Evolutionary conservation across 35 echinoderm and acorn worm genomes (phyloP).

Genomic region (Holothuria glaberrima): DNA sequence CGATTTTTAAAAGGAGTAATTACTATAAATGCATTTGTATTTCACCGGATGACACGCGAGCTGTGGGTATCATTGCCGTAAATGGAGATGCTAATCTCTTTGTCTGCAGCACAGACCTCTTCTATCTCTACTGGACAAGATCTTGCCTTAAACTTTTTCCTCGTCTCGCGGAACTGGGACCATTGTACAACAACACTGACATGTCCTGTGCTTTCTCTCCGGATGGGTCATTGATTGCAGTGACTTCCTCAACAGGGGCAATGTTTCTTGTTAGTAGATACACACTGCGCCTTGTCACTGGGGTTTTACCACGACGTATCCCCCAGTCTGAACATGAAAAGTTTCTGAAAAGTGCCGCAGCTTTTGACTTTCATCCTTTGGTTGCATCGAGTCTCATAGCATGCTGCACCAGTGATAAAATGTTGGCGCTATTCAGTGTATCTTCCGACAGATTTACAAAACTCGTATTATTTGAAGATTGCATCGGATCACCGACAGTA

Average conservation of each 20-base stretch:
- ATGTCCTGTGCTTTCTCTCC: constrained; percentile 79
- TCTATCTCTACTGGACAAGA: constrained; percentile 75
- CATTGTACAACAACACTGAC: constrained; percentile 37
- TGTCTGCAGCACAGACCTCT: constrained; percentile 78
- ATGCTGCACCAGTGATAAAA: constrained; percentile 63
- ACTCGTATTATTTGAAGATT: constrained; percentile 10
- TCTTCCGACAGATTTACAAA: constrained; percentile 46
- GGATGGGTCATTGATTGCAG: constrained; percentile 72
- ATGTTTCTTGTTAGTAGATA: constrained; percentile 79
- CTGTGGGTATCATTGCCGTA: constrained; percentile 69
- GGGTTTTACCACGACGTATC: constrained; percentile 57
- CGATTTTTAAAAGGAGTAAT: constrained; percentile 73
- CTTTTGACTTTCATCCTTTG: constrained; percentile 84
- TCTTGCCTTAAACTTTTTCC: constrained; percentile 74
- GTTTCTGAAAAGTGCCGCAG: constrained; percentile 51
- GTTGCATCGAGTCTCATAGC: constrained; percentile 71
- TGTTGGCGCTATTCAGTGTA: constrained; percentile 65
- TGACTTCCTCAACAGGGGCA: constrained; percentile 75
- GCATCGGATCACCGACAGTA: constrained; percentile 65
- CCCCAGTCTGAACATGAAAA: constrained; percentile 26
- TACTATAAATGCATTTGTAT: constrained; percentile 78
- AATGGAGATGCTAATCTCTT: constrained; percentile 70
- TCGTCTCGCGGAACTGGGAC: constrained; percentile 55
- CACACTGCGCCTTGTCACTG: constrained; percentile 56
- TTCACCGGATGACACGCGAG: constrained; percentile 73